Conservation (phyloP, 2,888 invertebrate species). For the Tridacna crocea region DNA sequence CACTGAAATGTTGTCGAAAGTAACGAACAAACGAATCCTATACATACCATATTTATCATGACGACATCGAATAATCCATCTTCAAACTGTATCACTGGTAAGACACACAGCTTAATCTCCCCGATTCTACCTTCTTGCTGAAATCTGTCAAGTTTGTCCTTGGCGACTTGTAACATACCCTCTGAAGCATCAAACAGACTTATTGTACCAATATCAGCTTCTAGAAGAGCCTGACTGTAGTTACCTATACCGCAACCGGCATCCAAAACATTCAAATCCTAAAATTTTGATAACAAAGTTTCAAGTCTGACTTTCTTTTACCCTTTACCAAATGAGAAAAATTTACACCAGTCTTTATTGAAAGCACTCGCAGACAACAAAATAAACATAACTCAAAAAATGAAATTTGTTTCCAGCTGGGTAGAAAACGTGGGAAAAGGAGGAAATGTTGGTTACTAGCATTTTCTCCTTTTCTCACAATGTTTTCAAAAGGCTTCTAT, state of each 20-base stretch:
- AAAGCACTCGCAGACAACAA: no score
- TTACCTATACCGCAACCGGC: conserved; percentile 2
- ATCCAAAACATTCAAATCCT: neutral
- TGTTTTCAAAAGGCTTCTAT: no score
- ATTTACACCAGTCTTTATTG: no score
- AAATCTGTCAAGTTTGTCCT: neutral
- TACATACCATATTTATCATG: conserved; percentile 1
- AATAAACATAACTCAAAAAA: no score
- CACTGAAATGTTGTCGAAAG: no score
- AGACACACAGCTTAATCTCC: neutral
- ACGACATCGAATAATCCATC: conserved; percentile 7
- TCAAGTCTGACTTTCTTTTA: neutral
- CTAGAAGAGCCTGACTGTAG: neutral
- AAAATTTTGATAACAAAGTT: neutral
- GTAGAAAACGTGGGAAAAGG: no score
- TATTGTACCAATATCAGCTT: conserved; percentile 1
- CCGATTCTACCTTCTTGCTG: neutral
- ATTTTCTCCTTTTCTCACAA: no score
- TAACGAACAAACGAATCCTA: neutral
- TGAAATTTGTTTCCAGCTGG: no score
- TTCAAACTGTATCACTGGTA: neutral
- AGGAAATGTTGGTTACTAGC: no score
- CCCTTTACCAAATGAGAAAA: no score
- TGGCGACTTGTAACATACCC: neutral
- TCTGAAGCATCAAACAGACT: conserved; percentile 13